These are phyloP conservation scores for Chondrosia reniformis DNA, from an alignment of 37 sponge, comb jelly and placozoan genomes.

Conservation along the genomic window DNA sequence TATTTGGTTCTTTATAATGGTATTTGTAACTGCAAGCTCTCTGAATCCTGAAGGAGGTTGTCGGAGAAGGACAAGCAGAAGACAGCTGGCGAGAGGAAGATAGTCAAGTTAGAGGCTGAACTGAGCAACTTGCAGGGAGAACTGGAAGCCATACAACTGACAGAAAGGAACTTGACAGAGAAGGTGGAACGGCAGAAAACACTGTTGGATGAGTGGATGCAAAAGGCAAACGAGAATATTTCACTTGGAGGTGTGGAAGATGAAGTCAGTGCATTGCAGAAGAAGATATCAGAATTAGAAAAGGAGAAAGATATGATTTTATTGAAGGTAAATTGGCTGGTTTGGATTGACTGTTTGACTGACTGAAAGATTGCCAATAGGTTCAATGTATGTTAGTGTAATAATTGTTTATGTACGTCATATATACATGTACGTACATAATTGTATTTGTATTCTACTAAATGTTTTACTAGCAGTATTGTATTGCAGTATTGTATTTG, in stretches of 20 bases:
- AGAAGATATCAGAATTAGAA: not conserved
- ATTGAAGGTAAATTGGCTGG: conserved; percentile 4
- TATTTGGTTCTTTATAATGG: too few species aligned
- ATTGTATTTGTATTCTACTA: too few species aligned
- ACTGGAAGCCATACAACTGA: not conserved
- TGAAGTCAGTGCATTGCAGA: conserved; percentile 9
- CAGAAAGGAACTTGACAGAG: not conserved
- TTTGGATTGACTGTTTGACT: too few species aligned
- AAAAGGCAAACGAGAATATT: not conserved
- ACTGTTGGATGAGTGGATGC: conserved; percentile 1
- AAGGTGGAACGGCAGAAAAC: conserved; percentile 6
- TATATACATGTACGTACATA: too few species aligned
- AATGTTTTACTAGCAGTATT: too few species aligned
- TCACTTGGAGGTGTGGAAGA: not conserved
- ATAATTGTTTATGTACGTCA: too few species aligned
- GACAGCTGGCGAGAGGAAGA: not conserved
- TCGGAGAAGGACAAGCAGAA: conserved; percentile 6
- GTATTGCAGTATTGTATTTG: too few species aligned
- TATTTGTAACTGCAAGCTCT: too few species aligned
- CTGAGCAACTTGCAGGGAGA: not conserved
- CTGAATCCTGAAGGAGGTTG: too few species aligned
- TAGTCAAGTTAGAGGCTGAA: not conserved
- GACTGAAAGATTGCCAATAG: too few species aligned
- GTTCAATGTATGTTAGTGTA: too few species aligned
- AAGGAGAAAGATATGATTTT: not conserved